Evolutionary conservation across 2,797 vertebrate species (phyloP), one percentile per base, ranked within the genome.

Genomic region (Chlorospingus flavigularis): DNA sequence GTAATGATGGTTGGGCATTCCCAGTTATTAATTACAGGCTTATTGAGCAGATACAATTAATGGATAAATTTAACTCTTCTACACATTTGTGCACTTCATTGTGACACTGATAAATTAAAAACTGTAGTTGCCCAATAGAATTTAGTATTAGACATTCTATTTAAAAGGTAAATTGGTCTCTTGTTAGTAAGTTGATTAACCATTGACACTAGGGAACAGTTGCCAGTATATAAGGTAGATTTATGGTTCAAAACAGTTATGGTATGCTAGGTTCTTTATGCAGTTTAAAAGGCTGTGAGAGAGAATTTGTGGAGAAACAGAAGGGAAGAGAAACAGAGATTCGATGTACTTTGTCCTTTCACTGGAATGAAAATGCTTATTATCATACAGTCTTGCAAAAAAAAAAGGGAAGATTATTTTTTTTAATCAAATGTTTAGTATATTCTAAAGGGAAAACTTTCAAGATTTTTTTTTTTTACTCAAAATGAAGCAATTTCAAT

Each of bases 41-140:
- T 74, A 7, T 86, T 86, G 66, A 92, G 67, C 68, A 71, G 68
- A 78, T 81, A 33, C 16, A 70, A 53, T 90, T 86, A 66, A 77
- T 51, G 9, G 37, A 26, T 72, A 63, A 79, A 87, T 91, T 88
- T 61, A 77, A 33, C 40, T 63, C 58, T 67, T 86, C 28, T 74
- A 33, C 15, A 7, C 13, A 25, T 75, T 86, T 80, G 33, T 82
- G 35, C 42, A 54, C 60, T 95, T 86, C 12, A 28, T 70, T 89
- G 30, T 96, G 94, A 61, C 75, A 68, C 61, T n/a, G 73, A 84
- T 89, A 90, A 91, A 88, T 68, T 84, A 81, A 71, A 80, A 93
- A 76, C 86, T 48, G 43, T 26, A 50, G n/a, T 57, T 21, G 43
- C 25, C 9, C 37, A 75, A 42, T 93, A 54, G 79, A 74, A 89